Evolutionary conservation across 2,888 invertebrate genomes (phyloP).

Genomic region (Epirrita christyi): DNA sequence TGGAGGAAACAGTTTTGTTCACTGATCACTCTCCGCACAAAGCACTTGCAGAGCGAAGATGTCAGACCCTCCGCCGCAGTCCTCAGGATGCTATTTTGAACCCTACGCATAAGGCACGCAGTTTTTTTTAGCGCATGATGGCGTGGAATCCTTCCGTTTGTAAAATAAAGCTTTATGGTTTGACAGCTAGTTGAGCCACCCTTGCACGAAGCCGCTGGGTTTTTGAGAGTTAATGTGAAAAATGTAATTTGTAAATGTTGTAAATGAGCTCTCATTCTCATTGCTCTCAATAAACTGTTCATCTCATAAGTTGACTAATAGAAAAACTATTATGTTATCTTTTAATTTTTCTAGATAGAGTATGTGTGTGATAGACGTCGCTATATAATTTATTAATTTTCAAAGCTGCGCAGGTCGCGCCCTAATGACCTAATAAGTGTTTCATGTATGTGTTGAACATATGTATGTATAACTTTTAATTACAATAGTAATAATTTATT

Average conservation of each 20-base stretch:
- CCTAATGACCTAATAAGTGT: constrained; percentile 9
- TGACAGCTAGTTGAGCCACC: neutral
- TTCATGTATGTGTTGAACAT: neutral
- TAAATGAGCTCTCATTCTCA: neutral
- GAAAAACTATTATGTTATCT: neutral
- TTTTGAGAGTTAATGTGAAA: neutral
- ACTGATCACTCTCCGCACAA: too few relatives aligned
- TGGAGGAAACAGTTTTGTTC: too few relatives aligned
- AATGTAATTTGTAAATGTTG: too few relatives aligned
- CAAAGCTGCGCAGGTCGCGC: constrained; percentile 12
- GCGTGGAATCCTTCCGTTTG: too few relatives aligned
- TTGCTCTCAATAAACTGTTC: neutral
- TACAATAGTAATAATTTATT: constrained; percentile 50
- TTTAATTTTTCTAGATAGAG: neutral
- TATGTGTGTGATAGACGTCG: neutral
- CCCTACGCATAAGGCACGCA: too few relatives aligned
- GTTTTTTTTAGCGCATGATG: too few relatives aligned
- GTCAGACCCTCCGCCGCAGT: too few relatives aligned
- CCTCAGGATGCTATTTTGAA: too few relatives aligned
- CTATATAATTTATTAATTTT: constrained; percentile 15
- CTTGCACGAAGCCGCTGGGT: constrained; percentile 1
- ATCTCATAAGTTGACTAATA: neutral
- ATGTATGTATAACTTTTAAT: constrained; percentile 28
- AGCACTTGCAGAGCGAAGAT: too few relatives aligned
- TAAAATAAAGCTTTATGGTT: neutral